Evolutionary conservation across 2,113 vertebrate genomes (phyloP).

Genomic region (Gambusia affinis): DNA sequence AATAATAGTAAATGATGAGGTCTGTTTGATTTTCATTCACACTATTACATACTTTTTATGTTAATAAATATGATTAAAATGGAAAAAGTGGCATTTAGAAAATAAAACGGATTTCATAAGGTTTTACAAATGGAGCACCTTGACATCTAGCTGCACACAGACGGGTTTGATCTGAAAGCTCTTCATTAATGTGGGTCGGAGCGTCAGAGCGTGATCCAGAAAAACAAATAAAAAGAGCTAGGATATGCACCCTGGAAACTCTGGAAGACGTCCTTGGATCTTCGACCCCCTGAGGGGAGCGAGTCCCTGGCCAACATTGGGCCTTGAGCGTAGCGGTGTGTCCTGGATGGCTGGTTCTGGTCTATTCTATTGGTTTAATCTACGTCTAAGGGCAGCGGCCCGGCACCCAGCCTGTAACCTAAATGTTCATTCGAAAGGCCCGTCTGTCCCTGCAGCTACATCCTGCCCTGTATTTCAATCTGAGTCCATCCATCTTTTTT

Average conservation of each 20-base stretch:
- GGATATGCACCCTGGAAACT: constrained; percentile 57
- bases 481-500: constrained; percentile 22
- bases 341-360: constrained; percentile 56
- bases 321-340: constrained; percentile 52
- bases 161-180: constrained; percentile 51
- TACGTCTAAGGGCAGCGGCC: constrained; percentile 53
- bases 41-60: too few species aligned
- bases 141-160: constrained; percentile 4
- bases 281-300: constrained; percentile 10
- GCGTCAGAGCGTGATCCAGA: constrained; percentile 43
- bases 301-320: constrained; percentile 35
- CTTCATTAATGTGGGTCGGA: constrained; percentile 58
- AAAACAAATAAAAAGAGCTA: constrained; percentile 46
- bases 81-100: too few species aligned
- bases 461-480: constrained; percentile 37
- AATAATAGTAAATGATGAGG: too few species aligned
- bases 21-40: too few species aligned
- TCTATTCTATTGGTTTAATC: constrained; percentile 40
- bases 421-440: constrained; percentile 67
- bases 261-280: constrained; percentile 59
- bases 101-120: too few species aligned
- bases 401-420: constrained; percentile 62
- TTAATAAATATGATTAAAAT: too few species aligned
- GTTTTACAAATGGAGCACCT: constrained; percentile 27
- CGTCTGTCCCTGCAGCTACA: constrained; percentile 50